Conservation (phyloP, 2,888 invertebrate species). For the Dynastes maya region DNA sequence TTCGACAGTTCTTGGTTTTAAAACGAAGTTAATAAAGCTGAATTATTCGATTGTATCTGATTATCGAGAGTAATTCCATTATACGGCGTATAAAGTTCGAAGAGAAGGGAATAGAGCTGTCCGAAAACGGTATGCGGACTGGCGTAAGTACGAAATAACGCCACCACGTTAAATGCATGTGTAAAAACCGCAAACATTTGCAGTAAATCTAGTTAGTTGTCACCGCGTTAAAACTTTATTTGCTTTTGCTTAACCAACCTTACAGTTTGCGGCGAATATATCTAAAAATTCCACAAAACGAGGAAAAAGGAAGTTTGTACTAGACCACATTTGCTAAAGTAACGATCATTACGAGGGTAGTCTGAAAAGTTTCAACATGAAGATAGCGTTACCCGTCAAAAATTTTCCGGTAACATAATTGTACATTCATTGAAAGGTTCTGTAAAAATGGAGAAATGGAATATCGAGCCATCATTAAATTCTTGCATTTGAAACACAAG, state of each 20-base stretch:
- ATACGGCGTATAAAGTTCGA: slow-evolving; percentile 5
- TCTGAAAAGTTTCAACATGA: no score
- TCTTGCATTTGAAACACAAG: no score
- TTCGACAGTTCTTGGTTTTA: slow-evolving; percentile 9
- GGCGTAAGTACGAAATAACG: slow-evolving; percentile 10
- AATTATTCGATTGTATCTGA: slow-evolving; percentile 33
- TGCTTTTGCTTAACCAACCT: slow-evolving; percentile 29
- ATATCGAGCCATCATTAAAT: no score
- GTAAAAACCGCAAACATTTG: slow-evolving; percentile 34
- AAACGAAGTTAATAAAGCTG: slow-evolving; percentile 38
- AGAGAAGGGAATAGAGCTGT: slow-evolving; percentile 19
- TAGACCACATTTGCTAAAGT: not conserved
- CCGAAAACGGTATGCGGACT: not conserved
- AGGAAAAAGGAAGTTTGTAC: not conserved
- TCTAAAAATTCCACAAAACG: slow-evolving; percentile 13
- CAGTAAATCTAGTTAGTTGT: slow-evolving; percentile 42
- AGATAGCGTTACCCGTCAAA: no score
- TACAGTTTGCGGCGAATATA: slow-evolving; percentile 7
- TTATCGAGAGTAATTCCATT: slow-evolving; percentile 38
- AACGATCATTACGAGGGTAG: not conserved
- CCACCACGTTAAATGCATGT: slow-evolving; percentile 25
- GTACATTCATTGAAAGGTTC: no score
- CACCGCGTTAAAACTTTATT: slow-evolving; percentile 32
- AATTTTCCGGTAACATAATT: no score
- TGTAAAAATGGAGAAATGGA: no score